Percentiles rank a stretch among this genome's conserved stretches.
These are phyloP conservation scores for Hydrocynus forskahlii DNA, from an alignment of 2,797 vertebrate genomes.

Conservation along the genomic window DNA sequence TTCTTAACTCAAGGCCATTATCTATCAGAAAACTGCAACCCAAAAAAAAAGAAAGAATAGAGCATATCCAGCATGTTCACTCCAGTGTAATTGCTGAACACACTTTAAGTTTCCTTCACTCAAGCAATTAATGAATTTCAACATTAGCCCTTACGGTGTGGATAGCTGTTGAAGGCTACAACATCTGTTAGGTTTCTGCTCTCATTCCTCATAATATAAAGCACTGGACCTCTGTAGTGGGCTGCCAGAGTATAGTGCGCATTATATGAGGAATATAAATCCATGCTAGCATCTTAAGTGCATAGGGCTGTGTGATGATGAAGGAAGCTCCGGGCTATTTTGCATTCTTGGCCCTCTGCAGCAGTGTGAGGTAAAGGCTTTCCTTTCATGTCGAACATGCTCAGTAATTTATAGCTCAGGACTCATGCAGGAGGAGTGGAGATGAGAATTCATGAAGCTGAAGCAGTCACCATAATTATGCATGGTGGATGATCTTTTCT, in stretches of 20 bases:
- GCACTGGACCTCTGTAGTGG: not conserved
- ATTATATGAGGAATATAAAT: slow-evolving; percentile 12
- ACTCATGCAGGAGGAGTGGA: slow-evolving; percentile 27
- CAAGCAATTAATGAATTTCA: no score
- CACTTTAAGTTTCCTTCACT: no score
- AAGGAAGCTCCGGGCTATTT: slow-evolving; percentile 32
- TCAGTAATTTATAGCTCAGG: slow-evolving; percentile 33
- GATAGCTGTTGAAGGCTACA: not conserved
- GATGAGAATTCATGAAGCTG: slow-evolving; percentile 15
- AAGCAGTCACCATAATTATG: slow-evolving; percentile 13
- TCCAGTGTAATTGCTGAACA: no score
- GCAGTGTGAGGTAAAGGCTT: slow-evolving; percentile 20
- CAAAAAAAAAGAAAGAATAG: no score
- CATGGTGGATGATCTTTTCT: slow-evolving; percentile 29
- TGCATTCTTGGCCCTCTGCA: slow-evolving; percentile 26
- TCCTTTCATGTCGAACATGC: slow-evolving; percentile 35
- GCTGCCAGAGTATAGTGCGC: not conserved
- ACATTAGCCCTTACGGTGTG: no score
- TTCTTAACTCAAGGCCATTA: no score
- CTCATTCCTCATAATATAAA: not conserved
- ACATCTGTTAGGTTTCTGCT: not conserved
- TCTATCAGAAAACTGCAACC: no score
- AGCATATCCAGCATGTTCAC: no score
- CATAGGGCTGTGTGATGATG: slow-evolving; percentile 8
- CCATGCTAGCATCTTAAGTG: slow-evolving; percentile 20